Evolutionary conservation across 2,888 invertebrate species (phyloP).

Genomic region (Homarus gammarus): DNA sequence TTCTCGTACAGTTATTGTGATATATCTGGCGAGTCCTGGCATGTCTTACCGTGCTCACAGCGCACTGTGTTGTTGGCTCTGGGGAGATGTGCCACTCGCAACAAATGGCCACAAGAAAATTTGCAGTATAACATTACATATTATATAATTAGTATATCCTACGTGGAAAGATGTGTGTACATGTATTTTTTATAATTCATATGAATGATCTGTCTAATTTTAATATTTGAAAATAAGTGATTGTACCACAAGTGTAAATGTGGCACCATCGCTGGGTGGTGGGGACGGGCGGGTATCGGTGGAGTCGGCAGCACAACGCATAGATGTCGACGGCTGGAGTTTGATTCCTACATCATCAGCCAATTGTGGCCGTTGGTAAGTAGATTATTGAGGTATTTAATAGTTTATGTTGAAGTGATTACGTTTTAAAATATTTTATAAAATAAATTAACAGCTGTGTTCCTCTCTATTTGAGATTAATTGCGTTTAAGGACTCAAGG

Average conservation of each 20-base stretch:
- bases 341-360: constrained; percentile 41
- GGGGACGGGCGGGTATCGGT: constrained; percentile 35
- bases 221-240: too few relatives aligned
- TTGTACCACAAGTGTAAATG: not conserved
- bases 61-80: too few relatives aligned
- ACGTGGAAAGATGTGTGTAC: too few relatives aligned
- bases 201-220: too few relatives aligned
- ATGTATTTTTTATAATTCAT: too few relatives aligned
- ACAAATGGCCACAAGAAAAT: too few relatives aligned
- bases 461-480: not conserved
- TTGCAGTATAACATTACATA: too few relatives aligned
- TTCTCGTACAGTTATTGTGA: too few relatives aligned
- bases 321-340: constrained; percentile 57
- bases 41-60: too few relatives aligned
- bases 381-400: not conserved
- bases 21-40: too few relatives aligned
- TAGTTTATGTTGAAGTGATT: not conserved
- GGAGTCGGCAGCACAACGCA: constrained; percentile 34
- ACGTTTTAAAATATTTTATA: not conserved
- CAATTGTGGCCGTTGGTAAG: constrained; percentile 41
- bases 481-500: not conserved
- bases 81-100: too few relatives aligned
- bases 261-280: constrained; percentile 36
- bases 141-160: too few relatives aligned
- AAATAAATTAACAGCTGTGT: constrained; percentile 2